A percentile compares a stretch with the other conserved stretches of the same genome.
Evolutionary conservation across 2,113 vertebrate species (phyloP).

Genomic region (Semicossyphus pulcher): DNA sequence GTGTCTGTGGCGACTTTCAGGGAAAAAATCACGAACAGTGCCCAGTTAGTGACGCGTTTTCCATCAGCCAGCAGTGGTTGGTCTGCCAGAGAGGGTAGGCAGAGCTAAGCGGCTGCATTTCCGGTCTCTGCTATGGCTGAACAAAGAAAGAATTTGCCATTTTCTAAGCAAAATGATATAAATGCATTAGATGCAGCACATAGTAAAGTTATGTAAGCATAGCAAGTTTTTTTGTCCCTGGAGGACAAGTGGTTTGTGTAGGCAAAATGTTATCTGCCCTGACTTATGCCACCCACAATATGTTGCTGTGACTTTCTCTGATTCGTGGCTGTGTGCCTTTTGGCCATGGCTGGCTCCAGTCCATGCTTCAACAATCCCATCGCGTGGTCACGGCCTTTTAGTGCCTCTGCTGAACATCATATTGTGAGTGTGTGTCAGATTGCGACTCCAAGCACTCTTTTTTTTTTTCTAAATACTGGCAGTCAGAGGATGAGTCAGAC

Average conservation of each 20-base stretch:
- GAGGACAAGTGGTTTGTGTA: neutral
- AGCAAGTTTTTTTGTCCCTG: neutral
- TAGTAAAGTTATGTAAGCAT: neutral
- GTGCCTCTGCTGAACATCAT: slow-evolving; percentile 5
- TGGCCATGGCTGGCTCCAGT: neutral
- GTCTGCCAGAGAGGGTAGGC: no score
- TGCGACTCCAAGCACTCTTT: slow-evolving; percentile 1
- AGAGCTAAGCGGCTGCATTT: no score
- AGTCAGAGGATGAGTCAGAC: slow-evolving; percentile 55
- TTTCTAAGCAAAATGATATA: neutral
- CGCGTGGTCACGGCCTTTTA: neutral
- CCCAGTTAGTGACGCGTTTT: no score
- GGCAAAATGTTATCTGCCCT: neutral
- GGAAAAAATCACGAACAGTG: no score
- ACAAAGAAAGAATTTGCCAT: no score
- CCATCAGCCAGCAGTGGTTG: no score
- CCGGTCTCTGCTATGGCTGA: no score
- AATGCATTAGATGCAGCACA: neutral
- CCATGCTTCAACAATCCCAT: neutral
- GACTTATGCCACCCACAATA: neutral
- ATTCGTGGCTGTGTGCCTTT: neutral
- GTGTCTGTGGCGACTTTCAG: no score
- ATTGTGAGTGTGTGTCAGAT: slow-evolving; percentile 1
- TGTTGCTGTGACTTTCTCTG: neutral
- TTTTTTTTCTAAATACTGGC: slow-evolving; percentile 21